Evolutionary conservation across 37 sponge, comb jelly and placozoan species (phyloP).

Genomic region (Chondrilla cf. caribensis): DNA sequence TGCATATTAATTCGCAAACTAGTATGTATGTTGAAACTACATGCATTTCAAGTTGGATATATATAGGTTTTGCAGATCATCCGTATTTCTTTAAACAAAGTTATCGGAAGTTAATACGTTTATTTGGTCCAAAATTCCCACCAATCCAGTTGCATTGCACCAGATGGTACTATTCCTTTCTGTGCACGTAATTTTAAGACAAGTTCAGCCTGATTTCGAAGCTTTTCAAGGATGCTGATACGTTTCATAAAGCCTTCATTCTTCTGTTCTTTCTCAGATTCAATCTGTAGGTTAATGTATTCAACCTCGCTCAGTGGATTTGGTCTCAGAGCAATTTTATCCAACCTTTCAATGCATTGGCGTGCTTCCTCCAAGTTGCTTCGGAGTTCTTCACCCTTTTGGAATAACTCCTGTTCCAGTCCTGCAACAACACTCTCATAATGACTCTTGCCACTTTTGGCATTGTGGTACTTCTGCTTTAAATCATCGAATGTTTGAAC

Average conservation of each 20-base stretch:
- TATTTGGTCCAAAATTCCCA: no score
- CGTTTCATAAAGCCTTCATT: background rate
- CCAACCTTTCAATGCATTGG: background rate
- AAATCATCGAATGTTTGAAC: background rate
- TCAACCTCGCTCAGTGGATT: background rate
- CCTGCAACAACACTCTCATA: background rate
- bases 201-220: background rate
- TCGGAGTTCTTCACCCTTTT: no score
- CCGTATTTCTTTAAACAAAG: no score
- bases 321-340: conserved; percentile 17
- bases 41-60: no score
- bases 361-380: background rate
- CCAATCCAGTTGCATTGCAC: no score
- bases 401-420: background rate
- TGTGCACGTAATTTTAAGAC: no score
- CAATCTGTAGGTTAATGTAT: conserved; percentile 9
- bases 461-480: background rate
- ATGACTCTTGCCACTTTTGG: background rate
- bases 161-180: no score
- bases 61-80: no score
- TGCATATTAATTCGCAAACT: no score
- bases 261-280: background rate
- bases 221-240: background rate
- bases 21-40: no score
- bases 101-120: no score